Evolutionary conservation across 2,113 vertebrate species (phyloP).

Genomic region (Coryphaenoides rupestris): DNA sequence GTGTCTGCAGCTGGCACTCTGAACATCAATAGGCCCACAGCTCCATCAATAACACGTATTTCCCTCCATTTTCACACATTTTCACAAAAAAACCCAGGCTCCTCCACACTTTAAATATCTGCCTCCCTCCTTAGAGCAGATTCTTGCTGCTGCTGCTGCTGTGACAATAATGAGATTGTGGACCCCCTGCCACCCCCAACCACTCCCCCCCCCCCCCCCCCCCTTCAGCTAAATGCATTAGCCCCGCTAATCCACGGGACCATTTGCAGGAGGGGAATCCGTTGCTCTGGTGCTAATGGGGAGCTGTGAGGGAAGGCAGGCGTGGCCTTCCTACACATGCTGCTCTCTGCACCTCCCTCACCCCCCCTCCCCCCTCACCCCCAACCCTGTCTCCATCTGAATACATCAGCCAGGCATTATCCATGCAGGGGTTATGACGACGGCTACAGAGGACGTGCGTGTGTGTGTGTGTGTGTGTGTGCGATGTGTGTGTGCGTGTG

Average conservation of each 20-base stretch:
- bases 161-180: conserved; percentile 56
- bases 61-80: conserved; percentile 61
- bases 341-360: conserved; percentile 81
- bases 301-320: conserved; percentile 58
- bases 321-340: conserved; percentile 62
- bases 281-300: conserved; percentile 73
- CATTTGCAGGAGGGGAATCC: conserved; percentile 86
- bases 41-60: conserved; percentile 25
- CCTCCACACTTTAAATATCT: conserved; percentile 47
- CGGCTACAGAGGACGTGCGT: conserved; percentile 32
- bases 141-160: conserved; percentile 37
- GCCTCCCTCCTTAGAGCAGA: conserved; percentile 43
- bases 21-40: conserved; percentile 15
- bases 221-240: conserved; percentile 77
- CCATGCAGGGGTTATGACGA: conserved; percentile 55
- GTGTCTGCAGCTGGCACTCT: conserved; percentile 11
- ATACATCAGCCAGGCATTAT: conserved; percentile 71
- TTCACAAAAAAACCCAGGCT: neutral
- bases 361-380: conserved; percentile 74
- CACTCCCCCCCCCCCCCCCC: neutral
- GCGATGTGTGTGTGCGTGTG: too few relatives aligned
- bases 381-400: conserved; percentile 75
- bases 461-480: too few relatives aligned
- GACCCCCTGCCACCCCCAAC: conserved; percentile 28
- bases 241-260: conserved; percentile 74